phyloP scores from a whole-genome alignment of 2,888 invertebrate genomes.

The Metopia argyrocephala region DNA sequence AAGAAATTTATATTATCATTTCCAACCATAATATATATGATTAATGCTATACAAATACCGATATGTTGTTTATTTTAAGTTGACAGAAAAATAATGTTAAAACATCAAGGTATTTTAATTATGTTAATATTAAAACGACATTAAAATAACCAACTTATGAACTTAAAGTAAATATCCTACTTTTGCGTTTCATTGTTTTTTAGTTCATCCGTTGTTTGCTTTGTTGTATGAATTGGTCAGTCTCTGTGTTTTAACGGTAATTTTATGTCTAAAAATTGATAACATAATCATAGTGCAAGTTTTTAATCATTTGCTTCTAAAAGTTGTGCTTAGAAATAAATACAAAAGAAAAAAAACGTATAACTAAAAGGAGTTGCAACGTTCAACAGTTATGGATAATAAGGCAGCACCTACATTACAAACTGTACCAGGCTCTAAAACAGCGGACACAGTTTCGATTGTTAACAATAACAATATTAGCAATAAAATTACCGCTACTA shows the following conservation, averaged over 20 bases:
- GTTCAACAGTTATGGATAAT: slow-evolving; percentile 76
- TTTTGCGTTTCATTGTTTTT: slow-evolving; percentile 51
- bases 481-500: slow-evolving; percentile 72
- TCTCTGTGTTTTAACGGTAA: slow-evolving; percentile 61
- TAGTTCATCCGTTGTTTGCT: slow-evolving; percentile 52
- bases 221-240: slow-evolving; percentile 50
- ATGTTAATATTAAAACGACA: background rate
- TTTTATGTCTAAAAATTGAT: slow-evolving; percentile 50
- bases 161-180: slow-evolving; percentile 33
- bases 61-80: too few species aligned
- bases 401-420: slow-evolving; percentile 70
- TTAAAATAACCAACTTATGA: background rate
- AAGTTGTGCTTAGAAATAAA: slow-evolving; percentile 53
- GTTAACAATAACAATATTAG: slow-evolving; percentile 67
- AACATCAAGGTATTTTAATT: background rate
- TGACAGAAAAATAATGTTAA: too few species aligned
- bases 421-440: slow-evolving; percentile 66
- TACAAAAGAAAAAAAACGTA: slow-evolving; percentile 43
- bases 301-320: slow-evolving; percentile 58
- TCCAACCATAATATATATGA: too few species aligned
- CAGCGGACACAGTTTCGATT: slow-evolving; percentile 55
- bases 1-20: too few species aligned
- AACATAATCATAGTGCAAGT: slow-evolving; percentile 52
- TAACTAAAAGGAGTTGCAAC: slow-evolving; percentile 38
- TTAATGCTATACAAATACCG: too few species aligned